Evolutionary conservation across 2,888 invertebrate species (phyloP).

Genomic region (Cremastinae sp.): DNA sequence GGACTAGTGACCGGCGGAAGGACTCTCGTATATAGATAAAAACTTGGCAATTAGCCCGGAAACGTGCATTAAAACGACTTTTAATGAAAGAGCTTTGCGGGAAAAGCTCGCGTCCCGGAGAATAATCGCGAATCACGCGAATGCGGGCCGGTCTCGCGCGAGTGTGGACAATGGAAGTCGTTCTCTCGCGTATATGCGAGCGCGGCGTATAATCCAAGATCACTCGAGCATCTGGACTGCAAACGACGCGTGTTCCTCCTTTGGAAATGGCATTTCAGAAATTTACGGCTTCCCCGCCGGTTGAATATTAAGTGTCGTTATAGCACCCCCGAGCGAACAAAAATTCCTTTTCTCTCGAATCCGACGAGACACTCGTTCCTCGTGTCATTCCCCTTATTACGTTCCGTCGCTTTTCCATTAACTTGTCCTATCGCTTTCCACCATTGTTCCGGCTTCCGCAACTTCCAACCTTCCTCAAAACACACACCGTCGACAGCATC

Average conservation of each 20-base stretch:
- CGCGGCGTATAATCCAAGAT: constrained; percentile 46
- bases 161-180: constrained; percentile 43
- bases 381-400: too few relatives aligned
- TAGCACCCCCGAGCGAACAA: too few relatives aligned
- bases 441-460: background rate
- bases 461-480: too few relatives aligned
- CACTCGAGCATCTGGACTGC: constrained; percentile 25
- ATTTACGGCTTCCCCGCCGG: background rate
- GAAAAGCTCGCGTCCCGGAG: too few relatives aligned
- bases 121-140: constrained; percentile 27
- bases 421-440: background rate
- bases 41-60: too few relatives aligned
- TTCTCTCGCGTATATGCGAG: constrained; percentile 33
- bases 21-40: too few relatives aligned
- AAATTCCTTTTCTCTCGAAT: too few relatives aligned
- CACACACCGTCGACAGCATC: too few relatives aligned
- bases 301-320: background rate
- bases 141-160: constrained; percentile 17
- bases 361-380: too few relatives aligned
- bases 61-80: too few relatives aligned
- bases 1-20: too few relatives aligned
- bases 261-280: background rate
- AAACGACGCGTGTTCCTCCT: constrained; percentile 25
- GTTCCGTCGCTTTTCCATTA: background rate
- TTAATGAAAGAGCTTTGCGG: too few relatives aligned